These are phyloP conservation scores for Zygothrica quintamaculata DNA, from an alignment of 2,888 invertebrate species.

Conservation along the genomic window DNA sequence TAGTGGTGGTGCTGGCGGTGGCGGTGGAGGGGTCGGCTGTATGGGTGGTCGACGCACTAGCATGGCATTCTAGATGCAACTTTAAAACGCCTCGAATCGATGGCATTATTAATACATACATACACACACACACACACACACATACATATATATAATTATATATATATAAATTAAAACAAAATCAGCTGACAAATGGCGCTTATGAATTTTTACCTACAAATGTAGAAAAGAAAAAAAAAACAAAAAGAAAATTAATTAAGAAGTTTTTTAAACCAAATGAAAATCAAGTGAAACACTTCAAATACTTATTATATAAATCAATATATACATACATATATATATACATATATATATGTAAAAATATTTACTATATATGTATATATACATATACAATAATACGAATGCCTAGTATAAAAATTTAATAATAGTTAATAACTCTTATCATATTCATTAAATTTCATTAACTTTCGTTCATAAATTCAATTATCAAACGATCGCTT, in stretches of 20 bases:
- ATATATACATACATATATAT: conserved; percentile 15
- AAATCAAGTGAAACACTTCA: conserved; percentile 28
- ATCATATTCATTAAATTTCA: neutral
- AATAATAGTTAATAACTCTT: neutral
- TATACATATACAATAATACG: conserved; percentile 14
- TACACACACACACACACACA: neutral
- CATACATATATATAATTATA: neutral
- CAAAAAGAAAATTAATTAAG: conserved; percentile 11
- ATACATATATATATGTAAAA: conserved; percentile 37
- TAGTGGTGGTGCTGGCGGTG: conserved; percentile 65
- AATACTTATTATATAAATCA: conserved; percentile 28
- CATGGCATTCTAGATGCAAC: conserved; percentile 81
- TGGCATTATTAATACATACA: conserved; percentile 6
- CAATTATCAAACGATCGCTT: neutral
- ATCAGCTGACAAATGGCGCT: conserved; percentile 71
- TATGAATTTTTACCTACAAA: conserved; percentile 66
- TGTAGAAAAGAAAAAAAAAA: conserved; percentile 15
- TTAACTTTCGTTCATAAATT: neutral
- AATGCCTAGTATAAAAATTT: conserved; percentile 6
- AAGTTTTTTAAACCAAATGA: conserved; percentile 6
- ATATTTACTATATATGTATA: neutral
- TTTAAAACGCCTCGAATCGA: conserved; percentile 2
- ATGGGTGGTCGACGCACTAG: conserved; percentile 83
- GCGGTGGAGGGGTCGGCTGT: conserved; percentile 66
- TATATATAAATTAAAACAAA: conserved; percentile 23